A percentile compares a stretch with the other conserved stretches of the same genome.
These are phyloP conservation scores for Styela clava DNA, from an alignment of 23 tunicate genomes.

Conservation along the genomic window DNA sequence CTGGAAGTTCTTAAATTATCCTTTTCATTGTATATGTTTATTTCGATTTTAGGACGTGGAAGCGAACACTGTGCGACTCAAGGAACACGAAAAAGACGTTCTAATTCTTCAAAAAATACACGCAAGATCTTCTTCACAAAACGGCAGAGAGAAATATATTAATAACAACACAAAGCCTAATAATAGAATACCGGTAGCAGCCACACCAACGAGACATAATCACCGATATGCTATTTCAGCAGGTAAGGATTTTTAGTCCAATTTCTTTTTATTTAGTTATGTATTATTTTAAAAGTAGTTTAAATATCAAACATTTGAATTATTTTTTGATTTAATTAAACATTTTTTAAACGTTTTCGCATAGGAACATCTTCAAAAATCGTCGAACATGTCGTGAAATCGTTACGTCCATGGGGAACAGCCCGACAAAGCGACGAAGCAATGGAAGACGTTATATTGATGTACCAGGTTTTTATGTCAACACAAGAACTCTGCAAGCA, in stretches of 20 bases:
- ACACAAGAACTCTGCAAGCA: conserved; percentile 44
- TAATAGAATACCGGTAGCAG: conserved; percentile 24
- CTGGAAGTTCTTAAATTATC: neutral
- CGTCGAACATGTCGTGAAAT: conserved; percentile 71
- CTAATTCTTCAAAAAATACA: conserved; percentile 73
- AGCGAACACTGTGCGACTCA: conserved; percentile 81
- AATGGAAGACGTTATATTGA: conserved; percentile 73
- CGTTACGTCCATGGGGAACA: conserved; percentile 62
- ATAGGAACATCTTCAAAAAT: conserved; percentile 76
- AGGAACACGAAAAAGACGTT: conserved; percentile 81
- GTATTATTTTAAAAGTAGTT: neutral
- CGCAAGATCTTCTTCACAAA: conserved; percentile 20
- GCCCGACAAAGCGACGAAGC: conserved; percentile 43
- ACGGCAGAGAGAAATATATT: conserved; percentile 17
- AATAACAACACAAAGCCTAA: conserved; percentile 9
- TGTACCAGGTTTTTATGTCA: conserved; percentile 49
- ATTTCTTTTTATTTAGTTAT: neutral
- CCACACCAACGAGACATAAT: conserved; percentile 36
- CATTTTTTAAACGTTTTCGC: neutral
- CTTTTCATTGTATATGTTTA: neutral
- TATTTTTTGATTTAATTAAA: too few species aligned
- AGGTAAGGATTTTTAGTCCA: conserved; percentile 21
- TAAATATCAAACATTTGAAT: too few species aligned
- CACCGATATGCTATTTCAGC: conserved; percentile 55
- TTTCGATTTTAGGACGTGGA: conserved; percentile 86